Percentiles rank a stretch among this genome's conserved stretches.
phyloP scores from a whole-genome alignment of 2,113 vertebrate genomes.

The Eidolon helvum region DNA sequence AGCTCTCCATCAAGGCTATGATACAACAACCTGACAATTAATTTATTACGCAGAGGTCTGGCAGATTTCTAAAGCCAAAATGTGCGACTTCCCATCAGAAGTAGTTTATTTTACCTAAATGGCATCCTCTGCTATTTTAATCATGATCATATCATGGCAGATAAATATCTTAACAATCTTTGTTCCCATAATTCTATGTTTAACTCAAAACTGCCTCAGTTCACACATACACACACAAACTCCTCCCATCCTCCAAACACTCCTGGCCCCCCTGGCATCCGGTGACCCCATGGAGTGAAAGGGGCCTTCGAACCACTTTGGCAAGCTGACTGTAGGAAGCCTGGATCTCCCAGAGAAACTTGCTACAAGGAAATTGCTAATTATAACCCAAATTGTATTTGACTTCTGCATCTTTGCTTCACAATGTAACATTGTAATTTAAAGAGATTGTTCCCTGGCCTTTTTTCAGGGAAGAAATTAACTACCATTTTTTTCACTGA shows the following conservation, averaged over 20 bases:
- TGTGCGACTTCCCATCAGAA: not conserved
- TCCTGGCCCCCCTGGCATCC: not conserved
- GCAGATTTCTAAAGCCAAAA: not conserved
- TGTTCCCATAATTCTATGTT: not conserved
- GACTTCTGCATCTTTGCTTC: slow-evolving; percentile 77
- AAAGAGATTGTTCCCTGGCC: slow-evolving; percentile 73
- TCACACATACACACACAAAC: not conserved
- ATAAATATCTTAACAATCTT: not conserved
- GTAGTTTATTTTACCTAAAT: not conserved
- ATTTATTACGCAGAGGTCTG: not conserved
- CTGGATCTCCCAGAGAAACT: slow-evolving; percentile 66
- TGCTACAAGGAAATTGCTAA: slow-evolving; percentile 74
- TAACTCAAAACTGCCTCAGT: not conserved
- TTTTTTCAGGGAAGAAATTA: slow-evolving; percentile 66
- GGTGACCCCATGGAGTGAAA: not conserved
- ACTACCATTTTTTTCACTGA: slow-evolving; percentile 67
- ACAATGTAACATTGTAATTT: slow-evolving; percentile 71
- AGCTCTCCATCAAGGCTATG: not conserved
- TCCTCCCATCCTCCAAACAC: not conserved
- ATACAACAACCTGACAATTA: not conserved
- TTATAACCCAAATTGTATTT: slow-evolving; percentile 79
- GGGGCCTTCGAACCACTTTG: not conserved
- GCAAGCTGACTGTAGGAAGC: slow-evolving; percentile 48
- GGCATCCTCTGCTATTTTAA: not conserved
- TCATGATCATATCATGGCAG: not conserved